These are phyloP conservation scores for Stomatorhinus walkeri DNA, from an alignment of 2,797 vertebrate species.

Conservation along the genomic window DNA sequence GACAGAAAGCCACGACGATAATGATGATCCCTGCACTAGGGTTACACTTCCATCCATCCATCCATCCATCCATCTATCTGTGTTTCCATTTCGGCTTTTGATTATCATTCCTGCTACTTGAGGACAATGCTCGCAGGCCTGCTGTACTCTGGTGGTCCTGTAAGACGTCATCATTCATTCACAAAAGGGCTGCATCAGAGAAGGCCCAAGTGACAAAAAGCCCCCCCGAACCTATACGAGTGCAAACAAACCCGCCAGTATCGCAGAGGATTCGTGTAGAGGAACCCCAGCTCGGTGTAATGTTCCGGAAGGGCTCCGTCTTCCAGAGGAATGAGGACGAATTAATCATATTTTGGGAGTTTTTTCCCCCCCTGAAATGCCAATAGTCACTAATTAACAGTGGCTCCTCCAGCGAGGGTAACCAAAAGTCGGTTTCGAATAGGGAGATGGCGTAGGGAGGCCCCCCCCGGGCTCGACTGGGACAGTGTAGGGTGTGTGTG, in stretches of 20 bases:
- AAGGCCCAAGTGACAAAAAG: neutral
- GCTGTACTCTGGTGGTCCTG: neutral
- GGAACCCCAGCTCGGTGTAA: neutral
- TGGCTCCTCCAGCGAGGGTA: conserved; percentile 17
- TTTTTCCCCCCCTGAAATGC: neutral
- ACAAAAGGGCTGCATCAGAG: neutral
- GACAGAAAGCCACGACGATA: neutral
- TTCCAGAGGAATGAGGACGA: neutral
- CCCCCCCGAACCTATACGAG: neutral
- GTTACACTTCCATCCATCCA: neutral
- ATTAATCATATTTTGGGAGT: conserved; percentile 24
- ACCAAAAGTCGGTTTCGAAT: conserved; percentile 21
- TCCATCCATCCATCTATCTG: neutral
- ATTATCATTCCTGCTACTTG: neutral
- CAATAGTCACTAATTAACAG: conserved; percentile 39
- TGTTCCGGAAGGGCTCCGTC: neutral
- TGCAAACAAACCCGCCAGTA: neutral
- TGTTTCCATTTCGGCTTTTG: neutral
- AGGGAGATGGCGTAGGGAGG: conserved; percentile 23
- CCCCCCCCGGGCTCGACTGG: conserved; percentile 3
- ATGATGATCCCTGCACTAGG: neutral
- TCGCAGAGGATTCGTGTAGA: neutral
- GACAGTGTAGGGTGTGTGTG: conserved; percentile 15
- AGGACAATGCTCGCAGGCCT: neutral
- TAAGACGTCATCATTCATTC: neutral